phyloP scores from a whole-genome alignment of 2,797 vertebrate genomes.

The Alcedo quadribrachys region DNA sequence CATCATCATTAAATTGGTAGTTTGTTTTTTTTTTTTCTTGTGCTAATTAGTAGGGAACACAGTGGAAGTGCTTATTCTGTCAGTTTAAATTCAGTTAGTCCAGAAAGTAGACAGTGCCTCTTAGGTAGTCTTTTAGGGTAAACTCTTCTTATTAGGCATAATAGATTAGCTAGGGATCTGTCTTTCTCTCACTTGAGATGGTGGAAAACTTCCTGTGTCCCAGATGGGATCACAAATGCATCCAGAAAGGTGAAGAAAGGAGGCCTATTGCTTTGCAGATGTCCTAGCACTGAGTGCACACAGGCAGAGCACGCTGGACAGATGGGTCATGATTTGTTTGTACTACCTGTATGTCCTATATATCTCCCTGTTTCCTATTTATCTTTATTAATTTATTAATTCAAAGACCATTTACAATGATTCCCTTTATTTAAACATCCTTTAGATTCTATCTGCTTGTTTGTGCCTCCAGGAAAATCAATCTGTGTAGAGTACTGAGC shows the following conservation, averaged over 20 bases:
- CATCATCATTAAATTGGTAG: not conserved
- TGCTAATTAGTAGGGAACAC: conserved; percentile 14
- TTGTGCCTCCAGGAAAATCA: conserved; percentile 67
- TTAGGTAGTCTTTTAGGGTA: conserved; percentile 17
- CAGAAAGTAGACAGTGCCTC: not conserved
- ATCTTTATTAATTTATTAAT: conserved; percentile 56
- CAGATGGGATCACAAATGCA: not conserved
- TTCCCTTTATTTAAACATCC: conserved; percentile 53
- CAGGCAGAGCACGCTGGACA: not conserved
- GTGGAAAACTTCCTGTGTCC: not conserved
- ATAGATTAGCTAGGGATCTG: not conserved
- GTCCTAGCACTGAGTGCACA: not conserved
- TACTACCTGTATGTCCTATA: not conserved
- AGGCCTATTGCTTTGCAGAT: not conserved
- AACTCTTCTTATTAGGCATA: not conserved
- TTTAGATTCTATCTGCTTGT: conserved; percentile 45
- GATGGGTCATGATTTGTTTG: conserved; percentile 6
- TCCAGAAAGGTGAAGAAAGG: not conserved
- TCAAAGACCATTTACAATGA: conserved; percentile 32
- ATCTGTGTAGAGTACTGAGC: not conserved
- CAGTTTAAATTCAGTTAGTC: not conserved
- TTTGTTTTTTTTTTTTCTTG: conserved; percentile 18
- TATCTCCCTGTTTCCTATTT: conserved; percentile 33
- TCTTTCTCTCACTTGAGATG: not conserved
- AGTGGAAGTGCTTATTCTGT: conserved; percentile 3